Percentiles rank a stretch among this genome's conserved stretches.
These are phyloP conservation scores for Fistularia tabacaria DNA, from an alignment of 2,797 vertebrate genomes.

Conservation along the genomic window DNA sequence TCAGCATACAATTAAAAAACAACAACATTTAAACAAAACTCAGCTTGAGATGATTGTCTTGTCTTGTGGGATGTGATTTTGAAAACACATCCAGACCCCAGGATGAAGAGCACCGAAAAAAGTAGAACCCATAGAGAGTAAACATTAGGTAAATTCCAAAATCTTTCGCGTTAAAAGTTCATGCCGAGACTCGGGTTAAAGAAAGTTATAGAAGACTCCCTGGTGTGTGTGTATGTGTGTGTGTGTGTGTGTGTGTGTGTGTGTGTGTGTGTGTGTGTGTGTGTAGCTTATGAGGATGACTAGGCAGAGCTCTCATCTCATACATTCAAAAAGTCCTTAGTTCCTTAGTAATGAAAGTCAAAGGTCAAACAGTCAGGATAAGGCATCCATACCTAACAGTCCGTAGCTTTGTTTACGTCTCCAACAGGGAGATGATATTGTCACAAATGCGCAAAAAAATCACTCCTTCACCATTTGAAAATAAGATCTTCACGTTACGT, in stretches of 20 bases:
- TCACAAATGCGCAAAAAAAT: too few relatives aligned
- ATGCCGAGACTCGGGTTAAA: not conserved
- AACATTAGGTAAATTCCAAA: too few relatives aligned
- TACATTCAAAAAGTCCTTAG: slow-evolving; percentile 71
- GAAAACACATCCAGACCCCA: too few relatives aligned
- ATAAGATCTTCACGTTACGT: too few relatives aligned
- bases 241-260: too few relatives aligned
- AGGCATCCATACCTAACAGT: slow-evolving; percentile 19
- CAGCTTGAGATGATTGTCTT: not conserved
- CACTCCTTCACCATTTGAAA: too few relatives aligned
- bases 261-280: slow-evolving; percentile 9
- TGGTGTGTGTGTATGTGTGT: too few relatives aligned
- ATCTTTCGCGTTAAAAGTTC: too few relatives aligned
- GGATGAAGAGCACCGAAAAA: too few relatives aligned
- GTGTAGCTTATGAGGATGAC: slow-evolving; percentile 20
- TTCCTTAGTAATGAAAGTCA: slow-evolving; percentile 65
- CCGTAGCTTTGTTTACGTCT: not conserved
- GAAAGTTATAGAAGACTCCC: not conserved
- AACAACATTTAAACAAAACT: slow-evolving; percentile 2
- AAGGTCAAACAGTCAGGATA: slow-evolving; percentile 51
- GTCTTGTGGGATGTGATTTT: too few relatives aligned
- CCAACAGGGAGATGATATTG: too few relatives aligned
- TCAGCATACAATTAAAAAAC: not conserved
- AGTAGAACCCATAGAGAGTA: too few relatives aligned
- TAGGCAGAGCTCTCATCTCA: slow-evolving; percentile 45